These are phyloP conservation scores for Tragelaphus buxtoni DNA, from an alignment of 2,113 vertebrate genomes.

Conservation along the genomic window DNA sequence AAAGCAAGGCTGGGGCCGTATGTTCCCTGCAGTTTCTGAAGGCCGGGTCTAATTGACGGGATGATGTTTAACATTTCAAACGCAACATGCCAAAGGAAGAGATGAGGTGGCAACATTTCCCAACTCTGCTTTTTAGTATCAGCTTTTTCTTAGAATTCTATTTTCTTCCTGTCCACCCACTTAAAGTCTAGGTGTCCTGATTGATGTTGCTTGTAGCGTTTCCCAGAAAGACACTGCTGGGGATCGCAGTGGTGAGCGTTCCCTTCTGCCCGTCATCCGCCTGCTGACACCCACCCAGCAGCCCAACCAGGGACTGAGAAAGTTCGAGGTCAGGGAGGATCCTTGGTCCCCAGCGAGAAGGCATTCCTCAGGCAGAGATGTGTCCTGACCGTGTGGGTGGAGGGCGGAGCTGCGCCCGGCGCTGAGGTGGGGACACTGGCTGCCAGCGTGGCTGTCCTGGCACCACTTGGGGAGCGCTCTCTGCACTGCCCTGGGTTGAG, in stretches of 20 bases:
- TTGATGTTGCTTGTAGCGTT: neutral
- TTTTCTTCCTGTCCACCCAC: neutral
- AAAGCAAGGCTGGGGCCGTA: neutral
- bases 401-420: accelerated
- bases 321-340: accelerated
- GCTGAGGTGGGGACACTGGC: neutral
- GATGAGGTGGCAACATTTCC: neutral
- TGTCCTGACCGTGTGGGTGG: neutral
- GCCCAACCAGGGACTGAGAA: too few relatives aligned
- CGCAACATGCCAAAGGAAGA: neutral
- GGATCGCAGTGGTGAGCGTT: accelerated
- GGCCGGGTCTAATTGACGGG: neutral
- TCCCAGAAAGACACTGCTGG: neutral
- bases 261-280: accelerated
- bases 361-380: neutral
- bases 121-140: neutral
- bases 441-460: accelerated
- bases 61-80: neutral
- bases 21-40: neutral
- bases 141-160: neutral
- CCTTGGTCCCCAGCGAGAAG: neutral
- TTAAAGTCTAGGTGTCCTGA: neutral
- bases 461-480: accelerated
- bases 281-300: neutral
- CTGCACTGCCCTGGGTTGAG: accelerated